Evolutionary conservation across 2,797 vertebrate genomes (phyloP).

Genomic region (Acipenser ruthenus): DNA sequence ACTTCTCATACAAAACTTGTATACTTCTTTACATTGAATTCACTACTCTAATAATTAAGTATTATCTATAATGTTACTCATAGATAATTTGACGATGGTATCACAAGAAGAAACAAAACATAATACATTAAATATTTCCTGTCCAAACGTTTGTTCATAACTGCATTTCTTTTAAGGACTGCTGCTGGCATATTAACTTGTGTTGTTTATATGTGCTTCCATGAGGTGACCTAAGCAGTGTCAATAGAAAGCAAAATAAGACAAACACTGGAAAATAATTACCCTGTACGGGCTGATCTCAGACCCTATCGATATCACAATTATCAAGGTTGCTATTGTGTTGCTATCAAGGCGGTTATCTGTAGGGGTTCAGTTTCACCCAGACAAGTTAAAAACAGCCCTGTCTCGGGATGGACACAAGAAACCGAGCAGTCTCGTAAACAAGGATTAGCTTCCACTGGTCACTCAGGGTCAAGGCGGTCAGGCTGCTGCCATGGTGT

Average conservation of each 20-base stretch:
- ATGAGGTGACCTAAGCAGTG: neutral
- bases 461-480: neutral
- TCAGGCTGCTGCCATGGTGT: too few species aligned
- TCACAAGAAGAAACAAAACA: too few species aligned
- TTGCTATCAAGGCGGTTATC: slow-evolving; percentile 13
- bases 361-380: slow-evolving; percentile 9
- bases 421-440: slow-evolving; percentile 8
- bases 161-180: too few species aligned
- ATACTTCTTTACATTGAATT: too few species aligned
- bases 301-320: slow-evolving; percentile 18
- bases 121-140: too few species aligned
- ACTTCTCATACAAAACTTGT: too few species aligned
- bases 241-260: neutral
- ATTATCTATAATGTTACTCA: too few species aligned
- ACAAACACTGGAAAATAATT: slow-evolving; percentile 15
- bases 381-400: slow-evolving; percentile 9
- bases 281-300: slow-evolving; percentile 10
- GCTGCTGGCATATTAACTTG: too few species aligned
- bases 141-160: too few species aligned
- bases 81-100: too few species aligned
- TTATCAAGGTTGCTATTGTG: slow-evolving; percentile 16
- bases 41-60: too few species aligned
- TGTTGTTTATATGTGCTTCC: too few species aligned
- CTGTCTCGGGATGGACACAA: slow-evolving; percentile 12
- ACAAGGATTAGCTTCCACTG: slow-evolving; percentile 11